Evolutionary conservation across 2,113 vertebrate species (phyloP).

Genomic region (Rhinolophus ferrumequinum): DNA sequence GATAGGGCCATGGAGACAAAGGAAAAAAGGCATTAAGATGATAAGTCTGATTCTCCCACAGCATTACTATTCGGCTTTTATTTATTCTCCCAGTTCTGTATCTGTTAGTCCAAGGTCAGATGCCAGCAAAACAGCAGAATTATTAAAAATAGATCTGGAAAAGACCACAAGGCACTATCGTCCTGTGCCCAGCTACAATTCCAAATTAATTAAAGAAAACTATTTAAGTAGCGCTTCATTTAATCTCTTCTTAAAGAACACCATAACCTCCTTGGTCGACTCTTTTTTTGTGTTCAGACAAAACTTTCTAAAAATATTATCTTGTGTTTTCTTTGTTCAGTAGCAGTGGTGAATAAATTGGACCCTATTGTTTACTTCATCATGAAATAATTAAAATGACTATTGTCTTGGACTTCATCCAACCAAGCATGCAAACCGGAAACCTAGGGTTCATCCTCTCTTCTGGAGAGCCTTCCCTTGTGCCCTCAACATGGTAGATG

Average conservation of each 20-base stretch:
- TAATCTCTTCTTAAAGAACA: background rate
- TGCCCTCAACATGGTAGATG: background rate
- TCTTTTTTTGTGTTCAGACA: background rate
- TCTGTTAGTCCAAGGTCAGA: background rate
- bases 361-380: background rate
- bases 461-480: background rate
- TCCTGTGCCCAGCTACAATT: background rate
- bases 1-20: background rate
- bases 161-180: background rate
- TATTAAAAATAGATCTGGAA: slow-evolving; percentile 2
- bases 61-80: slow-evolving; percentile 37
- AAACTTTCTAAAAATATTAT: background rate
- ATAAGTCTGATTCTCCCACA: slow-evolving; percentile 8
- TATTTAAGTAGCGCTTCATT: background rate
- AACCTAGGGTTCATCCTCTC: background rate
- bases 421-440: background rate
- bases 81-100: slow-evolving; percentile 38
- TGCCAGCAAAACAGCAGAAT: background rate
- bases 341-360: background rate
- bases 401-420: background rate
- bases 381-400: background rate
- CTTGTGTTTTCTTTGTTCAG: background rate
- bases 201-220: slow-evolving; percentile 1
- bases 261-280: background rate
- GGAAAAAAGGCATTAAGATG: background rate